These are phyloP conservation scores for Heliconius hortense DNA, from an alignment of 2,888 invertebrate genomes.

Conservation along the genomic window DNA sequence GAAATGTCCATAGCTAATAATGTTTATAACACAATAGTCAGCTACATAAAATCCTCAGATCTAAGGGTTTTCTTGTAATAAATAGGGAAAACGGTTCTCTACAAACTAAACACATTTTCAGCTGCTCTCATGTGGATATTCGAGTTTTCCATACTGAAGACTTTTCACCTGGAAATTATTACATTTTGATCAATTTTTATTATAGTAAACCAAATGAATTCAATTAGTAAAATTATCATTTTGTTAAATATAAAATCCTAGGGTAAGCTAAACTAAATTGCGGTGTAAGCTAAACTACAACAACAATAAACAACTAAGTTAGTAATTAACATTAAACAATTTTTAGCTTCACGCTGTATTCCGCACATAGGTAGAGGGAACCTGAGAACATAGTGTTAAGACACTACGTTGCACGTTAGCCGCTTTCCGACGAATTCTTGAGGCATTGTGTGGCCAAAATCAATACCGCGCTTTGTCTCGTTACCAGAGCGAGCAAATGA, in stretches of 20 bases:
- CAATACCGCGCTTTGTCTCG: too few species aligned
- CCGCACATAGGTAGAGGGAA: too few species aligned
- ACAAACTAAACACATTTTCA: conserved; percentile 48
- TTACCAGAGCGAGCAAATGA: too few species aligned
- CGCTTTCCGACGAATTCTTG: too few species aligned
- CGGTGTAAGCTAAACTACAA: too few species aligned
- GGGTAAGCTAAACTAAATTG: background rate
- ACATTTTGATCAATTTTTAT: background rate
- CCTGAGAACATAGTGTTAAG: too few species aligned
- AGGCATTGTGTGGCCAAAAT: too few species aligned
- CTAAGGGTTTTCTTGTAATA: conserved; percentile 60
- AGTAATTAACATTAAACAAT: too few species aligned
- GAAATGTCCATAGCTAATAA: conserved; percentile 26
- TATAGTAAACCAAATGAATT: background rate
- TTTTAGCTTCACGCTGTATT: too few species aligned
- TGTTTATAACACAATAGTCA: conserved; percentile 43
- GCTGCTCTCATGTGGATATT: conserved; percentile 76
- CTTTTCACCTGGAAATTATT: conserved; percentile 68
- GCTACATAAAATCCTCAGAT: conserved; percentile 68
- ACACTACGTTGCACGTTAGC: too few species aligned
- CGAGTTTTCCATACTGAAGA: conserved; percentile 78
- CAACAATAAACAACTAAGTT: too few species aligned
- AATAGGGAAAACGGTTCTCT: conserved; percentile 54
- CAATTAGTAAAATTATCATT: background rate
- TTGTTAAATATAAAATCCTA: background rate